Percentiles rank a stretch among this genome's conserved stretches.
phyloP scores from a whole-genome alignment of 2,888 invertebrate genomes.

The Macrosiphum euphorbiae region DNA sequence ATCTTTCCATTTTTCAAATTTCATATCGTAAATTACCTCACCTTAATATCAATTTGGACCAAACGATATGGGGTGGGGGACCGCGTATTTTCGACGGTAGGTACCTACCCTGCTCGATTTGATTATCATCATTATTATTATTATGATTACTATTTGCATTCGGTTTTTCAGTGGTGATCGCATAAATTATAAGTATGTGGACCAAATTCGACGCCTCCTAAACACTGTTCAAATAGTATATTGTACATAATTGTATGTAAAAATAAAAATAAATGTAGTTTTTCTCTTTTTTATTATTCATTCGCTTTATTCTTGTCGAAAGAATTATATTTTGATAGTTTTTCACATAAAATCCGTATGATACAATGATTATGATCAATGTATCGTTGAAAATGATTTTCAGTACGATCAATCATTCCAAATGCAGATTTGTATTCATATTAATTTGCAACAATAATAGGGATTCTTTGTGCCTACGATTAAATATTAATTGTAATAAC shows the following conservation, averaged over 20 bases:
- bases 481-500: background rate
- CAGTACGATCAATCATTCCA: background rate
- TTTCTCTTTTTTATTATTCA: background rate
- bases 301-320: background rate
- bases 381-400: background rate
- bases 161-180: background rate
- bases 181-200: background rate
- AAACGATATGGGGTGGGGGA: background rate
- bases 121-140: background rate
- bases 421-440: background rate
- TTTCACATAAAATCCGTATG: background rate
- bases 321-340: background rate
- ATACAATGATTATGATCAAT: background rate
- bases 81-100: background rate
- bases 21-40: background rate
- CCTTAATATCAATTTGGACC: conserved; percentile 17
- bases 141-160: background rate
- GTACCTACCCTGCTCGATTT: background rate
- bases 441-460: background rate
- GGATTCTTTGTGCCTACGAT: background rate
- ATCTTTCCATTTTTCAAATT: background rate
- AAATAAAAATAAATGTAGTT: background rate
- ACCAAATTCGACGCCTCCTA: background rate
- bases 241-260: background rate
- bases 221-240: background rate